Evolutionary conservation across 2,113 vertebrate species (phyloP), one percentile per base, ranked within the genome.

Genomic region (Falco punctatus): DNA sequence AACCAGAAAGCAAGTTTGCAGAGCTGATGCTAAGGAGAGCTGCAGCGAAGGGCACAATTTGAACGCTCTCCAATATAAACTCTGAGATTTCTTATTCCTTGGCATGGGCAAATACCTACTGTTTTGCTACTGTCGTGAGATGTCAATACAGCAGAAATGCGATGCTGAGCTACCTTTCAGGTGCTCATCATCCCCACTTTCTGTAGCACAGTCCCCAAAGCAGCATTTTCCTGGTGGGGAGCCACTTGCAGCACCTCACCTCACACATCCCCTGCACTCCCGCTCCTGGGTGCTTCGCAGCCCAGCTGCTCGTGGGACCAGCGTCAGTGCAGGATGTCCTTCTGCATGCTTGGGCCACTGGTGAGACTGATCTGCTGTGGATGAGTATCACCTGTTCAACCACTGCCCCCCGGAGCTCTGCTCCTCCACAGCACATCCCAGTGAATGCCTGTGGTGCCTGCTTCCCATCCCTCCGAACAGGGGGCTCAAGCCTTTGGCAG

Each of bases 41-140:
- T 17, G 64, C 21, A 16, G 54, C 1, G 23, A 49, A 66, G 35
- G 27, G 52, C 67, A 9, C 18, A 5, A 9, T 15, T 11, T 1
- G 1, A 30, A 21, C 0, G 1, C 20, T 18, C 15, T 62, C 12
- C 2, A 5, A 8, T 7, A 21, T 0, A 28, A 57, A 23, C 11
- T 21, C 10, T 1, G 20, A 14, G 49, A 7, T 64, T 6, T n/a
- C 32, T 14, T 21, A 0, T 11, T 48, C 28, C 33, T 35, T 6
- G 15, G 17, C 14, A 7, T 24, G 48, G 33, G 19, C 42, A 27
- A 33, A 28, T 6, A 9, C 8, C 27, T 26, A 6, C 26, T 3
- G 2, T 11, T 51, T 38, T 23, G 22, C 13, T 52, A 1, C 32
- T 28, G 35, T 13, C 8, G 0, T 3, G 23, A 9, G 70, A 15